Evolutionary conservation across 2,888 invertebrate genomes (phyloP).

Genomic region (Acrobasis repandana): DNA sequence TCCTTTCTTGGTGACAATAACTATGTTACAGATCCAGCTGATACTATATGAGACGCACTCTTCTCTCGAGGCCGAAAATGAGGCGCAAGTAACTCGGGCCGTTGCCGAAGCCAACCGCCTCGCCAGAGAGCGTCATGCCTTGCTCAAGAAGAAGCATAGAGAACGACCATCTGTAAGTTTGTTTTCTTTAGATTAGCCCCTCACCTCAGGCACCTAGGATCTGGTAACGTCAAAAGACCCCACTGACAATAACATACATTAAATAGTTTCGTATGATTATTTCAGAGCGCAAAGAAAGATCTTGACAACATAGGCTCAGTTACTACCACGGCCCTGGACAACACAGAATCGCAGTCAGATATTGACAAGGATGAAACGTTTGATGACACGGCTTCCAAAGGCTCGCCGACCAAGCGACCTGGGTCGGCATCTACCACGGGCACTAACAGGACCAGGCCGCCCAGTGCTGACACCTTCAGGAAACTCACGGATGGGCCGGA

Average conservation of each 20-base stretch:
- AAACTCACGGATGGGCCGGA: conserved; percentile 48
- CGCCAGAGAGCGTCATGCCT: conserved; percentile 86
- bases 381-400: conserved; percentile 34
- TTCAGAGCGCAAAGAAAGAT: conserved; percentile 61
- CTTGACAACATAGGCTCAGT: conserved; percentile 48
- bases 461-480: conserved; percentile 43
- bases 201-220: too few relatives aligned
- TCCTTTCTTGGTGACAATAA: not conserved
- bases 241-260: not conserved
- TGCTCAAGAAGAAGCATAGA: conserved; percentile 62
- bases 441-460: conserved; percentile 42
- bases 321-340: conserved; percentile 49
- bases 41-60: conserved; percentile 93
- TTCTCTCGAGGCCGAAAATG: conserved; percentile 88
- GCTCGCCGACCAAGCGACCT: conserved; percentile 40
- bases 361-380: conserved; percentile 43
- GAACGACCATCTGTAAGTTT: conserved; percentile 47
- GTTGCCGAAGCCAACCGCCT: conserved; percentile 87
- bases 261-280: conserved; percentile 16
- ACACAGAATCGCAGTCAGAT: conserved; percentile 47
- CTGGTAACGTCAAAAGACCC: not conserved
- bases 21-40: conserved; percentile 85
- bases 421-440: conserved; percentile 41
- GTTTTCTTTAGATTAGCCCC: not conserved
- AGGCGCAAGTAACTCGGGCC: conserved; percentile 86